phyloP scores from a whole-genome alignment of 2,888 invertebrate species.

The Nephrotoma flavescens region DNA sequence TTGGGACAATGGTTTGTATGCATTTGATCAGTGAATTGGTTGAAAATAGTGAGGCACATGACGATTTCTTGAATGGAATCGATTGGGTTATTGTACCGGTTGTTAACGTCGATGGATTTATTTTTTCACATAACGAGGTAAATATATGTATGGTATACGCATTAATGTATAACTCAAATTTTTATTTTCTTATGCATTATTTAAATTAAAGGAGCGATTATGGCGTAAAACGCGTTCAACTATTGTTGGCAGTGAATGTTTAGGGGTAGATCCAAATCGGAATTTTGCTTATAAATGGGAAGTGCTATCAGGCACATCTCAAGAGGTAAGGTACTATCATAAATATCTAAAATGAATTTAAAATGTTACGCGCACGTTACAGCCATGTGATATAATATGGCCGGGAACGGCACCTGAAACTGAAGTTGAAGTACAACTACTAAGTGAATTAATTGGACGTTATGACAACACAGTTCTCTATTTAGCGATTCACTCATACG shows the following conservation, averaged over 20 bases:
- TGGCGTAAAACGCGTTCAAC: constrained; percentile 55
- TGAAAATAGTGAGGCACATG: neutral
- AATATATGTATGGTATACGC: neutral
- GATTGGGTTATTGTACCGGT: constrained; percentile 21
- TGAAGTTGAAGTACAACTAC: constrained; percentile 27
- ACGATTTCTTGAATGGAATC: neutral
- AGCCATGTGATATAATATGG: neutral
- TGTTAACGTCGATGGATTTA: constrained; percentile 31
- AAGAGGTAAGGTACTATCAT: neutral
- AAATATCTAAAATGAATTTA: neutral
- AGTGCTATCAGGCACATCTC: neutral
- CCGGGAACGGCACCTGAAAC: constrained; percentile 20
- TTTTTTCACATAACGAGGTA: constrained; percentile 23
- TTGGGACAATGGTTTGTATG: neutral
- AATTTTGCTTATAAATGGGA: constrained; percentile 61
- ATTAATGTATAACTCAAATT: no score
- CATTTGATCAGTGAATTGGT: neutral
- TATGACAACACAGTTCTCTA: constrained; percentile 27
- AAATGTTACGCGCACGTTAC: neutral
- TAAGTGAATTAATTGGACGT: constrained; percentile 24
- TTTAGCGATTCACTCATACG: constrained; percentile 31
- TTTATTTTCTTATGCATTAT: neutral
- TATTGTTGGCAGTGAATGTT: constrained; percentile 33
- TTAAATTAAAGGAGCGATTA: constrained; percentile 23
- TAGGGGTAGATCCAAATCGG: constrained; percentile 60